A percentile compares a stretch with the other conserved stretches of the same genome.
Evolutionary conservation across 2,113 vertebrate species (phyloP).

Genomic region (Mormyrus iriodes): DNA sequence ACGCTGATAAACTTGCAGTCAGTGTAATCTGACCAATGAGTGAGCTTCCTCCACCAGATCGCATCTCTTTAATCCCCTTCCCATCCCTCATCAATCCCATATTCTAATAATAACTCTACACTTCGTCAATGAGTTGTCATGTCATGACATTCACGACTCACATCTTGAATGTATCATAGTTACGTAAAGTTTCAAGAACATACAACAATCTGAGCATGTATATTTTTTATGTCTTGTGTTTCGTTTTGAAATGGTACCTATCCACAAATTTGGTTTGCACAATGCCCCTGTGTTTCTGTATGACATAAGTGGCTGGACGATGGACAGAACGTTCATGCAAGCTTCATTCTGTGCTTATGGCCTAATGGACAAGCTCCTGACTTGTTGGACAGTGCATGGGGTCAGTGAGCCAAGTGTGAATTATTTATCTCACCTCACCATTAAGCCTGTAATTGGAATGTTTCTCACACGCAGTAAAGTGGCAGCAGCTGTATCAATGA

Average conservation of each 20-base stretch:
- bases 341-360: not conserved
- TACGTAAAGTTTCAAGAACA: not conserved
- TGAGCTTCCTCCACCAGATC: not conserved
- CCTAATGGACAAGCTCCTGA: not conserved
- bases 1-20: not conserved
- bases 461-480: not conserved
- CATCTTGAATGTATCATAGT: not conserved
- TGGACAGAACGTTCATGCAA: not conserved
- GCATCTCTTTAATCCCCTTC: not conserved
- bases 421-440: constrained; percentile 4
- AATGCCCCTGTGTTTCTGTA: not conserved
- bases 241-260: not conserved
- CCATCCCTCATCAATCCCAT: not conserved
- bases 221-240: not conserved
- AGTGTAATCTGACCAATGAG: not conserved
- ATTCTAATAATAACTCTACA: not conserved
- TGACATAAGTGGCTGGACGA: not conserved
- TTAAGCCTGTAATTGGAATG: constrained; percentile 17
- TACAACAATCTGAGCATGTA: not conserved
- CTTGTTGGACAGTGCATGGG: not conserved
- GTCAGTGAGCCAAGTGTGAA: not conserved
- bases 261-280: not conserved
- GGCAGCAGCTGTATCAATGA: constrained; percentile 15
- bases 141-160: not conserved
- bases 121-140: not conserved